These are phyloP conservation scores for Perizoma flavofasciatum DNA, from an alignment of 2,888 invertebrate species.

Conservation along the genomic window DNA sequence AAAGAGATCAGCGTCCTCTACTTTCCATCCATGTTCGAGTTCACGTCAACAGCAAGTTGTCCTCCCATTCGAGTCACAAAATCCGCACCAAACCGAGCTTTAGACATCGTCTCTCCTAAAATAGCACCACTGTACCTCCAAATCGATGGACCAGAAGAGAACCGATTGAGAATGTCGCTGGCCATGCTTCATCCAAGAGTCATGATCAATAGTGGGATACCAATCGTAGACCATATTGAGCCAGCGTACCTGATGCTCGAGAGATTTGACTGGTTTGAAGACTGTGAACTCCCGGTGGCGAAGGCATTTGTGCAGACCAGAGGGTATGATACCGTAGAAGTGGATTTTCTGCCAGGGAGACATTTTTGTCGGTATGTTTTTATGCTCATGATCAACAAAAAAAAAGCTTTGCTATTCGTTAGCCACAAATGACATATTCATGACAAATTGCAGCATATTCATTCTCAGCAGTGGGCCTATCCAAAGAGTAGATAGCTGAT, in stretches of 20 bases:
- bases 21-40: slow-evolving; percentile 64
- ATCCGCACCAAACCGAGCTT: slow-evolving; percentile 39
- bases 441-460: too few relatives aligned
- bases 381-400: too few relatives aligned
- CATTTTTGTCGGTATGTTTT: slow-evolving; percentile 66
- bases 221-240: slow-evolving; percentile 58
- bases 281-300: slow-evolving; percentile 51
- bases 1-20: slow-evolving; percentile 47
- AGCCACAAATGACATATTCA: too few relatives aligned
- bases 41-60: slow-evolving; percentile 56
- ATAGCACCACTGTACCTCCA: slow-evolving; percentile 67
- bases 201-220: slow-evolving; percentile 57
- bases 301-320: slow-evolving; percentile 59
- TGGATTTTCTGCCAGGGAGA: slow-evolving; percentile 63
- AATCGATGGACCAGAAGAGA: slow-evolving; percentile 65
- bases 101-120: slow-evolving; percentile 62
- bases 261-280: slow-evolving; percentile 68
- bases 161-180: slow-evolving; percentile 56
- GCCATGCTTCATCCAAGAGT: slow-evolving; percentile 63
- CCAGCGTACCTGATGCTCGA: slow-evolving; percentile 67
- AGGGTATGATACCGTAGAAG: slow-evolving; percentile 61
- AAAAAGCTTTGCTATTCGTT: too few relatives aligned
- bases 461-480: too few relatives aligned
- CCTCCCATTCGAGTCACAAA: slow-evolving; percentile 57
- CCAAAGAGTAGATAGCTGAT: too few relatives aligned